Percentiles rank a stretch among this genome's conserved stretches.
Conservation (phyloP, 2,888 invertebrate genomes). For the Vannuccia rotundouncinata region DNA sequence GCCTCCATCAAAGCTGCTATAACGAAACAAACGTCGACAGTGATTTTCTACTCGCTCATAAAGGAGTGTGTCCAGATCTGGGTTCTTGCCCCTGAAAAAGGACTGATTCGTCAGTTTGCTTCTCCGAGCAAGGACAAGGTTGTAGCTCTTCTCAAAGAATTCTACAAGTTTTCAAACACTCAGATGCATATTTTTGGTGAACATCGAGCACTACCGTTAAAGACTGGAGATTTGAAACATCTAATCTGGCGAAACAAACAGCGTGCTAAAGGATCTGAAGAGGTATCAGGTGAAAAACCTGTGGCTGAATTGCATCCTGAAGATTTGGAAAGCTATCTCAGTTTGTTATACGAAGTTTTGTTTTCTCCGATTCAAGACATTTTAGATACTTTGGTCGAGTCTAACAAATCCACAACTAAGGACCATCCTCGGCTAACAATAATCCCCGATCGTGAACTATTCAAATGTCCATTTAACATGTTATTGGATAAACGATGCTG, state of each 20-base stretch:
- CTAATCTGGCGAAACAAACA: neutral
- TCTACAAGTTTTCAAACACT: neutral
- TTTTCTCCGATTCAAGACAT: conserved; percentile 6
- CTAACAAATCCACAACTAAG: neutral
- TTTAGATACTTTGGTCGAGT: neutral
- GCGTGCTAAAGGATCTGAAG: neutral
- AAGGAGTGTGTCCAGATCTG: neutral
- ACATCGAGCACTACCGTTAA: conserved; percentile 7
- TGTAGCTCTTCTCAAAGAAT: neutral
- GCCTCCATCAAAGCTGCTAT: neutral
- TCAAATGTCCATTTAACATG: neutral
- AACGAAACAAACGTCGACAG: neutral
- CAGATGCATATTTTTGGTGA: conserved; percentile 4
- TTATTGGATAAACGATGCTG: neutral
- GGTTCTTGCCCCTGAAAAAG: conserved; percentile 2
- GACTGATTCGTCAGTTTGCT: neutral
- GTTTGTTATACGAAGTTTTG: neutral
- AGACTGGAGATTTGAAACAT: neutral
- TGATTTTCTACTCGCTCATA: neutral
- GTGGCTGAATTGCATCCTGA: neutral
- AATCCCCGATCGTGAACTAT: conserved; percentile 13
- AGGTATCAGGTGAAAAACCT: neutral
- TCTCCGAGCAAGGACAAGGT: neutral
- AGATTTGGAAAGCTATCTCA: neutral
- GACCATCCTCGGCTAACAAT: neutral